Evolutionary conservation across 2,113 vertebrate genomes (phyloP), one percentile per base, ranked within the genome.

Genomic region (Ceyx melanurus): DNA sequence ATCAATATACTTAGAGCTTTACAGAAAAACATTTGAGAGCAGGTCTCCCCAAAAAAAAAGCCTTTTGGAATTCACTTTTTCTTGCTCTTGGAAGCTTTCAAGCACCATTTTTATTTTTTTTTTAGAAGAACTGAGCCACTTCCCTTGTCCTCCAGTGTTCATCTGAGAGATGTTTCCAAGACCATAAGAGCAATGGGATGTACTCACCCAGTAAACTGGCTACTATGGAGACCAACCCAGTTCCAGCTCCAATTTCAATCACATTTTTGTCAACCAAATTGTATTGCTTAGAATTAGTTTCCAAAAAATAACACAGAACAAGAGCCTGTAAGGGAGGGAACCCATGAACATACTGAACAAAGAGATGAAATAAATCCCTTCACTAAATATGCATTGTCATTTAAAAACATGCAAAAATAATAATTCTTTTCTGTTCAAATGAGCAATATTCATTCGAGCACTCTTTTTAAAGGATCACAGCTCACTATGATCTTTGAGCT

Each of bases 191-290:
- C 87, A 83, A 77, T 37, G 25, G 16, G 18, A 88, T 3, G 37
- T 89, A 96, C 96, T 97, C 94, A 99, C 99, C 99, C 62, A 99
- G 97, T 42, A 99, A 96, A 87, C 98, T 98, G 88, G 99, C 97
- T 60, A 99, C 98, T 40, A 99, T 98, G 74, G 99, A 98, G 72
- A 99, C 98, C 9, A 99, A 96, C 9, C 99, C 99, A 46, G 99
- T 99, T 92, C 99, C 99, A 76, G 99, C 98, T 89, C 99, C 99
- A 75, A 99, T 98, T 97, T 99, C 99, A 94, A 99, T 99, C 82
- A 99, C 97, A 45, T 98, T 98, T 97, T 98, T 99, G 91, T 99
- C 99, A 86, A 75, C 85, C 93, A 99, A 95, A 95, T 97, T 97
- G 92, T 97, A 98, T 56, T 98, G 94, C 46, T 98, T 98, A 88